Conservation (phyloP, 2,888 invertebrate species). For the Cantharis lateralis region DNA sequence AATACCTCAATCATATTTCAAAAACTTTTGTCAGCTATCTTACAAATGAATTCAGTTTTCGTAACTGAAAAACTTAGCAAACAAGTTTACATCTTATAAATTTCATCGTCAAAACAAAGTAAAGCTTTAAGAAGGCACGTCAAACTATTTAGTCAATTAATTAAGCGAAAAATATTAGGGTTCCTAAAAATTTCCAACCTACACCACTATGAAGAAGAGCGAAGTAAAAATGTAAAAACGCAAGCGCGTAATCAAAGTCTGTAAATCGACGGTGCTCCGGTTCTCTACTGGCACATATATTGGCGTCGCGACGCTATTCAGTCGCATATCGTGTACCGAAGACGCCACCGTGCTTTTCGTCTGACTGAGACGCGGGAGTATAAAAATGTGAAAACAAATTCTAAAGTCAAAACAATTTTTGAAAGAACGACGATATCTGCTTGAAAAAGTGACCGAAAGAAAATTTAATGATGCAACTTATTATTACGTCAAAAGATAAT, state of each 20-base stretch:
- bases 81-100: not conserved
- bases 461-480: not conserved
- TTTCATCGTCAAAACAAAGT: not conserved
- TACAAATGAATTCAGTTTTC: not conserved
- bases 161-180: not conserved
- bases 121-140: not conserved
- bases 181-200: constrained; percentile 15
- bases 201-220: constrained; percentile 23
- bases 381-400: constrained; percentile 5
- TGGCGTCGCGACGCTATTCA: constrained; percentile 28
- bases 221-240: constrained; percentile 16
- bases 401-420: not conserved
- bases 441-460: not conserved
- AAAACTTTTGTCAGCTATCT: not conserved
- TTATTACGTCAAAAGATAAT: not conserved
- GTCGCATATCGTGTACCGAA: constrained; percentile 14
- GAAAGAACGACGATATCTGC: not conserved
- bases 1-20: not conserved
- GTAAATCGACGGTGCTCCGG: constrained; percentile 27
- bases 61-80: not conserved
- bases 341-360: constrained; percentile 5
- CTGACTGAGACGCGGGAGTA: constrained; percentile 1
- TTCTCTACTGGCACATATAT: constrained; percentile 35
- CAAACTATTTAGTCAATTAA: not conserved
- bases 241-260: constrained; percentile 29